Conservation (phyloP, 53 echinoderm and acorn worm genomes). For the Zoroaster sp. region DNA sequence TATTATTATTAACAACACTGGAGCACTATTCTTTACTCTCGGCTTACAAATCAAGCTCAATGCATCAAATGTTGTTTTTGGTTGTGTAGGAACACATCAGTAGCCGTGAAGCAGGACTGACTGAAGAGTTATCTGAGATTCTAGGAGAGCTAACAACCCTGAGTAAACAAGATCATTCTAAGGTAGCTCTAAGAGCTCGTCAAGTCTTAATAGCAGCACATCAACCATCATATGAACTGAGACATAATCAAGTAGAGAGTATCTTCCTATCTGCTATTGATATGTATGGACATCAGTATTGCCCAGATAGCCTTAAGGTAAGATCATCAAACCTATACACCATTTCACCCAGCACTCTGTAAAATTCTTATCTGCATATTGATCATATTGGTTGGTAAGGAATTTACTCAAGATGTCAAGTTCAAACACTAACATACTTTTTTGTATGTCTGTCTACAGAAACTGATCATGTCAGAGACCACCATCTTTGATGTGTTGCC, state of each 20-base stretch:
- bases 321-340: no score
- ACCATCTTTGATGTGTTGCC: slow-evolving; percentile 98
- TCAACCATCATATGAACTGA: slow-evolving; percentile 92
- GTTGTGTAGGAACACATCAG: slow-evolving; percentile 90
- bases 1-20: no score
- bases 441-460: slow-evolving; percentile 44
- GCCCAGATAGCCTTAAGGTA: slow-evolving; percentile 96
- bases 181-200: slow-evolving; percentile 84
- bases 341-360: no score
- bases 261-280: slow-evolving; percentile 98
- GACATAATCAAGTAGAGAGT: slow-evolving; percentile 97
- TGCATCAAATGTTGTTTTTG: no score
- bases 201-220: slow-evolving; percentile 97
- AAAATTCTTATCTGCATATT: not conserved
- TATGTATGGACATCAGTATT: slow-evolving; percentile 98
- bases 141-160: slow-evolving; percentile 92
- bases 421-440: not conserved
- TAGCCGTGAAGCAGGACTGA: slow-evolving; percentile 85
- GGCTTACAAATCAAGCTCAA: no score
- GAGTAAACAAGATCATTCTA: slow-evolving; percentile 90
- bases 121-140: slow-evolving; percentile 83
- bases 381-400: no score
- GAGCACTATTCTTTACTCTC: no score
- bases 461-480: slow-evolving; percentile 99
- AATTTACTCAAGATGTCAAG: not conserved